Evolutionary conservation across 2,888 invertebrate genomes (phyloP), one percentile per base, ranked within the genome.

Genomic region (Melinopterus prodromus): DNA sequence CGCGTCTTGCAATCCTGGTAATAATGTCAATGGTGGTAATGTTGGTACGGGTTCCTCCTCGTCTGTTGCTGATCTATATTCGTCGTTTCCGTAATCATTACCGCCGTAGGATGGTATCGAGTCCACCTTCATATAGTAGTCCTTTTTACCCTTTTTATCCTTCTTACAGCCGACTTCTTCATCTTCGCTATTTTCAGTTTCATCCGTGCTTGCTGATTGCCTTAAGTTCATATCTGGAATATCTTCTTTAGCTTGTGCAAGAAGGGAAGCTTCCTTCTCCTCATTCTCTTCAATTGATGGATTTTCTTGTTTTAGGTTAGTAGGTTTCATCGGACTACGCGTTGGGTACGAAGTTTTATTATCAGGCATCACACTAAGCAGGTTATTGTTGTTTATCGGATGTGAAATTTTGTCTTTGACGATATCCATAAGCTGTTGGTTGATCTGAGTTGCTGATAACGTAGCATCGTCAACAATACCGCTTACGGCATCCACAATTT

Each of bases 21-120:
- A 70, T 26, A 26, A 26, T 26, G 26, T 26, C 26, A 26, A 26
- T 14, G 53, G n/a, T 14, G 82, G 81, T 38, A 82, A 69, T n/a
- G 76, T 74, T 16, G 81, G 80, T 37, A 80, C 36, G 35, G 12
- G 53, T 7, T 53, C 53, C 7, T 53, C 53, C 53, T 2, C 53
- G 9, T 53, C n/a, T 35, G 16, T 26, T 74, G 35, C 36, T 26
- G 12, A 35, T n/a, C 37, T 26, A 15, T 36, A 74, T 74, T 37
- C 74, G 36, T 35, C 26, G 9, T n/a, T 9, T 74, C 74, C 37
- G 14, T 74, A 74, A 35, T n/a, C 6, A 74, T 74, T 37, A 74
- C 37, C 74, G 3, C 37, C 26, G 12, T 35, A 74, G 9, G 35
- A 35, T 26, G 74, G 36, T 36, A 53, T 53, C 9, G 35, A 36